Conservation (phyloP, 1,140 invertebrate genomes). For the Drosophila guanche region DNA sequence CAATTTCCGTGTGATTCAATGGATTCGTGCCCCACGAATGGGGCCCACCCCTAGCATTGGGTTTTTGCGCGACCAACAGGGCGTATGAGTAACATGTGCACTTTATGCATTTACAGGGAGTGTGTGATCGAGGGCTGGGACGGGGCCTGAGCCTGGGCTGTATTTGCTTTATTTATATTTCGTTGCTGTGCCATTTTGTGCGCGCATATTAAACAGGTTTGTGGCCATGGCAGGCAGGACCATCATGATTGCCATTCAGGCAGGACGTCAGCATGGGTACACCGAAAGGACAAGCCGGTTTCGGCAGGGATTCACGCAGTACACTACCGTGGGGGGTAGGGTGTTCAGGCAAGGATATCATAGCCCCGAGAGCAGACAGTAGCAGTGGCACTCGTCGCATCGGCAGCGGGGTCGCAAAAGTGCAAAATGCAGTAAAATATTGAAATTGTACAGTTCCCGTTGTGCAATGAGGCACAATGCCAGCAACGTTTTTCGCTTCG, state of each 20-base stretch:
- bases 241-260: constrained; percentile 3
- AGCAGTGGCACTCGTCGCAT: not conserved
- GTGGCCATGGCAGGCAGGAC: constrained; percentile 21
- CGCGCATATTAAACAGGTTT: constrained; percentile 53
- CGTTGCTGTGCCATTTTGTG: constrained; percentile 45
- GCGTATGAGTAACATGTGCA: constrained; percentile 63
- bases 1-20: constrained; percentile 19
- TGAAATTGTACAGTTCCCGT: constrained; percentile 69
- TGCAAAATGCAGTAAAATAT: constrained; percentile 76
- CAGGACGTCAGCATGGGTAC: no score
- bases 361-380: not conserved
- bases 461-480: constrained; percentile 67
- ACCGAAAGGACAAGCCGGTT: no score
- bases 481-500: constrained; percentile 31
- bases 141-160: constrained; percentile 12
- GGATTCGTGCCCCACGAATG: constrained; percentile 33
- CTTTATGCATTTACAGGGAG: constrained; percentile 39
- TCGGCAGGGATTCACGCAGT: no score
- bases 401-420: constrained; percentile 35
- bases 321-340: no score
- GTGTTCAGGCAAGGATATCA: constrained; percentile 23
- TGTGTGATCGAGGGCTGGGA: not conserved
- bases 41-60: constrained; percentile 17
- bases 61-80: constrained; percentile 30
- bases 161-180: constrained; percentile 52